These are phyloP conservation scores for Reticulitermes speratus DNA, from an alignment of 1,140 invertebrate species.

Conservation along the genomic window DNA sequence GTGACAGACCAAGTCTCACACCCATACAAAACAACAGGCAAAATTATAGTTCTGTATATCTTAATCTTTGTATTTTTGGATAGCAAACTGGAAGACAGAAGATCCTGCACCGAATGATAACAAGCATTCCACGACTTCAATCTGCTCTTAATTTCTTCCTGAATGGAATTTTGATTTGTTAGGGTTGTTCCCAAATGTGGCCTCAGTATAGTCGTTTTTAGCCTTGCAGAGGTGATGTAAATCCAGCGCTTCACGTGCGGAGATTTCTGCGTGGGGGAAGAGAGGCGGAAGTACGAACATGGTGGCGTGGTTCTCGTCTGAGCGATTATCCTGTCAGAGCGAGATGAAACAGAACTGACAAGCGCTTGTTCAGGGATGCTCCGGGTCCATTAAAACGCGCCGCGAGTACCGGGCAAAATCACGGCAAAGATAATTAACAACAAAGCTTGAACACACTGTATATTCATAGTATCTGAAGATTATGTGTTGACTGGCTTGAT, in stretches of 20 bases:
- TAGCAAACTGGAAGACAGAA: too few relatives aligned
- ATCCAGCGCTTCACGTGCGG: background rate
- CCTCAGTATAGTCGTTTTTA: too few relatives aligned
- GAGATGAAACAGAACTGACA: background rate
- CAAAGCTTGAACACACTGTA: background rate
- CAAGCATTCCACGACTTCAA: too few relatives aligned
- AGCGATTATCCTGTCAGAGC: slow-evolving; percentile 13
- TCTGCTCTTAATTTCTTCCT: too few relatives aligned
- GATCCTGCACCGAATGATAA: too few relatives aligned
- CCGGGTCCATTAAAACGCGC: background rate
- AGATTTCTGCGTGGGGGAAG: background rate
- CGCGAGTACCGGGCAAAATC: background rate
- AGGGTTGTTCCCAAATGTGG: too few relatives aligned
- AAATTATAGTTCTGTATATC: too few relatives aligned
- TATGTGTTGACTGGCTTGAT: background rate
- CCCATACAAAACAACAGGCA: too few relatives aligned
- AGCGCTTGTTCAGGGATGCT: background rate
- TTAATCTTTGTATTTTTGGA: too few relatives aligned
- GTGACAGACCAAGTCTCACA: too few relatives aligned
- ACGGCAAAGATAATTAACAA: background rate
- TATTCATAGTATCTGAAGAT: background rate
- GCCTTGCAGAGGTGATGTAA: background rate
- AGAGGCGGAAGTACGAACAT: background rate
- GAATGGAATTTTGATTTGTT: too few relatives aligned
- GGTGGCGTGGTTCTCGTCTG: background rate